Evolutionary conservation across 2,797 vertebrate species (phyloP).

Genomic region (Lophotriccus pileatus): DNA sequence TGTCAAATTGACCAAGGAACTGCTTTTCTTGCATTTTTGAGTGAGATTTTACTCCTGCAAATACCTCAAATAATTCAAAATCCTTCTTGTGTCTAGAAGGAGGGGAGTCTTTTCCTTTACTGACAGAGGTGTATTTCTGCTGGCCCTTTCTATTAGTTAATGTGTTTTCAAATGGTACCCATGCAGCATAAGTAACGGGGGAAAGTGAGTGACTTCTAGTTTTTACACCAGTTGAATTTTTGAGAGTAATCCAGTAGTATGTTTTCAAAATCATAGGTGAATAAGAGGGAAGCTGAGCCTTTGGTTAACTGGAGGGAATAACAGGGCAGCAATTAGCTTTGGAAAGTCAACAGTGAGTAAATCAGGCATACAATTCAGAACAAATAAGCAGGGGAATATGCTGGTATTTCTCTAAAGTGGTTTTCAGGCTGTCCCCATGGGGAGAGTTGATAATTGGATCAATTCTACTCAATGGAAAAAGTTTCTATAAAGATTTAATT

Average conservation of each 20-base stretch:
- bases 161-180: background rate
- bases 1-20: background rate
- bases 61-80: background rate
- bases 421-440: background rate
- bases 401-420: background rate
- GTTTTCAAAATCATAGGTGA: background rate
- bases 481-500: background rate
- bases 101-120: background rate
- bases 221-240: background rate
- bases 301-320: background rate
- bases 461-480: background rate
- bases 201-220: background rate
- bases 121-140: background rate
- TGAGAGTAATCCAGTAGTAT: background rate
- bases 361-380: background rate
- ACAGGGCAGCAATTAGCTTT: background rate
- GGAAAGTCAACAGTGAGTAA: background rate
- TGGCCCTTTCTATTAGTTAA: background rate
- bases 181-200: background rate
- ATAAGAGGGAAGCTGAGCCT: background rate
- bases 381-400: background rate
- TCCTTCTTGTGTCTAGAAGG: background rate
- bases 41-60: background rate
- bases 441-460: background rate
- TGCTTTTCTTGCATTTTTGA: background rate